Base-by-base conservation (phyloP, 1,140 invertebrate species). In the Coptotermes formosanus region DNA sequence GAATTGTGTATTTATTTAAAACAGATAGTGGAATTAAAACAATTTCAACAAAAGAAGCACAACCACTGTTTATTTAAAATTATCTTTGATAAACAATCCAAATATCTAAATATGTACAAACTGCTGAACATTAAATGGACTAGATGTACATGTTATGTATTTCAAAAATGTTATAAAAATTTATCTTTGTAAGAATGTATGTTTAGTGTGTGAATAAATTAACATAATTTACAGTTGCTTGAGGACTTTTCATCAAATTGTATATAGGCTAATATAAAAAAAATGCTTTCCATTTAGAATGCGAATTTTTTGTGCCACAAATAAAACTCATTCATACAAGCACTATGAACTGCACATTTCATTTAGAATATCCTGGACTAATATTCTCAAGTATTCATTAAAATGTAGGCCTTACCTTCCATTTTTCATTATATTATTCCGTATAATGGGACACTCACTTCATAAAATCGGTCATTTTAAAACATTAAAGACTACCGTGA, bases 201-300 rank as follows among this genome's bases (percentile, higher is more conserved):
- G 9, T 75, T 75, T 75, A 75, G 64, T 75, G n/a, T 75, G 64
- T 75, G 64, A 75, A 75, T 75, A 75, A 75, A 75, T 75, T 75
- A 75, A 75, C 64, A 30, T 75, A 75, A n/a, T 75, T 75, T 75
- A 30, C 64, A 75, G 9, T 75, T 30, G 0, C 7, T 75, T 30
- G 19, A 75, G n/a, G 3, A 75, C 64, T n/a, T n/a, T 75, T 75
- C 25, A 75, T 9, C n/a, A 30, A 21, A 75, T 75, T 75, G 8
- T 75, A 75, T 75, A 30, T 75, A 30, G 38, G 38, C 38, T 38
- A 38, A 38, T 38, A 75, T 75, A 75, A 8, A 75, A n/a, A 23
- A 64, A 64, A 25, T 75, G 64, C n/a, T n/a, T 16, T 14, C 14
- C 25, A 75, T 75, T 75, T 25, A 75, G 19, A 55, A 75, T 30